Evolutionary conservation across 2,797 vertebrate species (phyloP), one percentile per base, ranked within the genome.

Genomic region (Trachurus trachurus): DNA sequence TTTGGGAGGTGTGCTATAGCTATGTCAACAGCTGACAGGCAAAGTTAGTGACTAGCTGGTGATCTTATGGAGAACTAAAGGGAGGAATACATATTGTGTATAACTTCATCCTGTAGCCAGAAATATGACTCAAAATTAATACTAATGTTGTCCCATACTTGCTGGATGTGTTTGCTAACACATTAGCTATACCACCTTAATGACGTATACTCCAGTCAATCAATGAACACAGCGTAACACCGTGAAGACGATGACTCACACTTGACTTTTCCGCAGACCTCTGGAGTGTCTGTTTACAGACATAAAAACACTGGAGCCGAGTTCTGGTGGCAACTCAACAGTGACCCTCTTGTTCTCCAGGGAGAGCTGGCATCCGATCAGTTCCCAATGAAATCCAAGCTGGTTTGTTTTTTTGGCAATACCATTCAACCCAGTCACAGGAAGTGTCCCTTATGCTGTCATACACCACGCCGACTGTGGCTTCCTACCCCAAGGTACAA

Each of bases 381-480:
- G 22, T 73, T 70, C 37, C 53, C 31, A 19, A 0, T 56, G 45
- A 63, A 81, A 60, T 29, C 19, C 6, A 3, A 2, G 5, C 47
- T 50, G 31, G 12, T 83, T 73, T 64, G 17, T 44, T 73, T 74
- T 65, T 66, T 65, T 70, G 57, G 60, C 72, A 53, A 17, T 12
- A 42, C 31, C 57, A 5, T 44, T 78, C 52, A 61, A 13, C 42
- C 34, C 53, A 39, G 47, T 78, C 26, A 70, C 72, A 70, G 56
- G 69, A 85, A 70, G 58, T 1, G 15, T 56, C 39, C 75, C 54
- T 66, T 56, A 52, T 74, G 74, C 66, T 54, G 4, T 19, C 49
- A 5, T 10, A 31, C 47, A 45, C 29, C 45, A 71, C 42, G 3
- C 1, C 49, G 26, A 37, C 42, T 62, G 67, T 44, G 45, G 73